These are phyloP conservation scores for Leptopilina myrica DNA, from an alignment of 2,888 invertebrate genomes.

Conservation along the genomic window DNA sequence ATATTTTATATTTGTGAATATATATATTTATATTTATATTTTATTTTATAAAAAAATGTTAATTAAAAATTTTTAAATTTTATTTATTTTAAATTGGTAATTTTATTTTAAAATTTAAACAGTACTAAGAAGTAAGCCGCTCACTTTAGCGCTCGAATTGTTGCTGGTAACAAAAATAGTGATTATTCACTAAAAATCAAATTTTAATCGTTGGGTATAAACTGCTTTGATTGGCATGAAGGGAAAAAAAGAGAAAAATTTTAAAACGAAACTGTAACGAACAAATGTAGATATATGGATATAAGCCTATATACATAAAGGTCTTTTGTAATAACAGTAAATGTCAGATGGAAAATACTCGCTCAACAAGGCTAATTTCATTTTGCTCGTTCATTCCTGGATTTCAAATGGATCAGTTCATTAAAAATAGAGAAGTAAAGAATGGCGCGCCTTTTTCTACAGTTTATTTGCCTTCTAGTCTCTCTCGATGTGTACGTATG, in stretches of 20 bases:
- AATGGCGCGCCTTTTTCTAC: conserved; percentile 34
- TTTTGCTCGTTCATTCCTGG: conserved; percentile 27
- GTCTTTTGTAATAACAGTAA: conserved; percentile 62
- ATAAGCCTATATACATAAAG: not conserved
- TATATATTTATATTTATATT: no score
- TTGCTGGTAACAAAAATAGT: no score
- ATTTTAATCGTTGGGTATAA: no score
- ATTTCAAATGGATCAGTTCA: conserved; percentile 26
- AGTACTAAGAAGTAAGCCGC: no score
- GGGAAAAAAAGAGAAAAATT: not conserved
- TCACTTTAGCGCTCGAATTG: no score
- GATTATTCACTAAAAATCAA: no score
- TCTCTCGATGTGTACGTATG: not conserved
- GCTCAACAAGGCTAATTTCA: conserved; percentile 46
- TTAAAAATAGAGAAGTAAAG: conserved; percentile 17
- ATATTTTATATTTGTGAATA: no score
- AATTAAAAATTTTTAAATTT: no score
- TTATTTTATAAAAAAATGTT: no score
- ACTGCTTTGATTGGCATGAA: no score
- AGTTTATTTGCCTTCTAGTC: conserved; percentile 4
- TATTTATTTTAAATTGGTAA: no score
- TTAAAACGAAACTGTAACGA: conserved; percentile 59
- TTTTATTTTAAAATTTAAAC: no score
- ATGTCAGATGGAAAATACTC: conserved; percentile 69
- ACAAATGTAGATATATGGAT: conserved; percentile 30